A percentile compares a stretch with the other conserved stretches of the same genome.
These are phyloP conservation scores for Serrognathus titanus DNA, from an alignment of 2,888 invertebrate genomes.

Conservation along the genomic window DNA sequence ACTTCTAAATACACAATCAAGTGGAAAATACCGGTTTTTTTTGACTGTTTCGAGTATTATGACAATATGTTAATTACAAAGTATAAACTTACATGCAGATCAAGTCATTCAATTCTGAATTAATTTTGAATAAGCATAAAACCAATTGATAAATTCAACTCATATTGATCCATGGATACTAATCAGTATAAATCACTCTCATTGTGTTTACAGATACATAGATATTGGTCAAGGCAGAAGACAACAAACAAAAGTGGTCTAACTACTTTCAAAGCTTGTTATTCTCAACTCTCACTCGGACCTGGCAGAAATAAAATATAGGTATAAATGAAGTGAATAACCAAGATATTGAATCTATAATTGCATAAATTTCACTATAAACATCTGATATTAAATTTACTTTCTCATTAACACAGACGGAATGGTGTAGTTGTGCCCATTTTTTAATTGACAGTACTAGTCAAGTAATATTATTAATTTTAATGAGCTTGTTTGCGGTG, in stretches of 20 bases:
- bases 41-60: background rate
- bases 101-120: background rate
- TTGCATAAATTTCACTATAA: no score
- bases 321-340: no score
- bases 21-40: background rate
- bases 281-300: background rate
- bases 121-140: background rate
- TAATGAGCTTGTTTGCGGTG: no score
- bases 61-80: background rate
- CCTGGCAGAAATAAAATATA: no score
- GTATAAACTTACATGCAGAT: background rate
- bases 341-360: no score
- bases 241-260: constrained; percentile 21
- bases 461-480: no score
- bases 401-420: no score
- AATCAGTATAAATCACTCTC: constrained; percentile 19
- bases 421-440: no score
- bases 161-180: constrained; percentile 8
- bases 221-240: constrained; percentile 17
- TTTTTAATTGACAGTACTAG: no score
- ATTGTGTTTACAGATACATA: constrained; percentile 12
- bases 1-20: background rate
- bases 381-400: no score
- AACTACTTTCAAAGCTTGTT: constrained; percentile 24
- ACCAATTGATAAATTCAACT: background rate